Conservation (phyloP, 2,888 invertebrate species). For the Rhamnusium bicolor region DNA sequence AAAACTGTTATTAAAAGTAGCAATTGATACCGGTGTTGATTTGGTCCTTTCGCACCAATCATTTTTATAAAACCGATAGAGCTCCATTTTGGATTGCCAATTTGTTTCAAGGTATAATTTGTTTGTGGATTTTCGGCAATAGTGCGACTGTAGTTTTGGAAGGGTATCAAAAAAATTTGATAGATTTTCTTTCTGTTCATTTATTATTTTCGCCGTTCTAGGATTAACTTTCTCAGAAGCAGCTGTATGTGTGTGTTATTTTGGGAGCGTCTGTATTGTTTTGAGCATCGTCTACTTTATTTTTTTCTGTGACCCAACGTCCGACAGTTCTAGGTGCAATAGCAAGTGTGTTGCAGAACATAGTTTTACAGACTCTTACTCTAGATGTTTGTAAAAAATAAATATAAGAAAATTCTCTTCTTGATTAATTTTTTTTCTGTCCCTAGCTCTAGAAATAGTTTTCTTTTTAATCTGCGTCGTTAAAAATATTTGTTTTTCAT, state of each 20-base stretch:
- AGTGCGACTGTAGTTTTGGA: too few species aligned
- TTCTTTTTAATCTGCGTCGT: slow-evolving; percentile 9
- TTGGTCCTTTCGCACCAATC: too few species aligned
- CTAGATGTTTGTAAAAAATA: slow-evolving; percentile 29
- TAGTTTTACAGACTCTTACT: slow-evolving; percentile 36
- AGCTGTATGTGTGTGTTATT: background rate
- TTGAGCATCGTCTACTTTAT: background rate
- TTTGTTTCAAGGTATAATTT: too few species aligned
- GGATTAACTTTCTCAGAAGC: background rate
- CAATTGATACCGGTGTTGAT: too few species aligned
- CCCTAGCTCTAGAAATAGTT: slow-evolving; percentile 9
- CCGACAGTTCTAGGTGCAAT: background rate
- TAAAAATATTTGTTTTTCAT: slow-evolving; percentile 1
- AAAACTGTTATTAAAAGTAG: too few species aligned
- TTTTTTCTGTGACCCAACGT: background rate
- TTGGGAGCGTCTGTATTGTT: slow-evolving; percentile 1
- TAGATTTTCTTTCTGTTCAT: slow-evolving; percentile 6
- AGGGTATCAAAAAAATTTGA: slow-evolving; percentile 25
- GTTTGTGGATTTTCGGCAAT: too few species aligned
- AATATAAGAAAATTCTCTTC: slow-evolving; percentile 26
- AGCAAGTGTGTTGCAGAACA: slow-evolving; percentile 30
- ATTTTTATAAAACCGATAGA: too few species aligned
- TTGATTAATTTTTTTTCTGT: slow-evolving; percentile 25
- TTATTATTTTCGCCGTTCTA: slow-evolving; percentile 24
- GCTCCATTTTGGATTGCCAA: too few species aligned